Conservation (phyloP, 2,113 vertebrate species). For the Mobula hypostoma region DNA sequence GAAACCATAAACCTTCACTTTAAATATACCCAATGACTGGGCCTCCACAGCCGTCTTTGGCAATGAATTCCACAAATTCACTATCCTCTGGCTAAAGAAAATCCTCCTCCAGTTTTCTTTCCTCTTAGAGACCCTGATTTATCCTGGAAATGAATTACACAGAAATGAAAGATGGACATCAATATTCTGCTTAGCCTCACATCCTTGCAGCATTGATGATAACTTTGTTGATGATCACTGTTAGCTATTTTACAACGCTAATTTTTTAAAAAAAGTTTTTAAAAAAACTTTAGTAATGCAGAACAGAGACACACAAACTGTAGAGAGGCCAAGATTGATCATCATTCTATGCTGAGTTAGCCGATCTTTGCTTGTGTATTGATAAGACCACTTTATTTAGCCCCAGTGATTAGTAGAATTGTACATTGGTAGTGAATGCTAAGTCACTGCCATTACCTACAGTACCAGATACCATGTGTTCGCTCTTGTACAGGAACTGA, state of each 20-base stretch:
- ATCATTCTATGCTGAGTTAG: background rate
- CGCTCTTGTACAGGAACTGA: background rate
- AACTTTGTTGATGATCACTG: background rate
- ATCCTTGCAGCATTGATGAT: background rate
- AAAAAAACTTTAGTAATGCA: background rate
- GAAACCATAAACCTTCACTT: too few relatives aligned
- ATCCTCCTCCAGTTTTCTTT: too few relatives aligned
- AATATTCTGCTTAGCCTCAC: background rate
- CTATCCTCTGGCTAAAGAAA: too few relatives aligned
- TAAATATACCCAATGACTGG: too few relatives aligned
- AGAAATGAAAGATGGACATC: background rate
- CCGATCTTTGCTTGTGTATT: background rate
- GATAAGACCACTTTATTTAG: background rate
- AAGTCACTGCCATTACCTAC: background rate
- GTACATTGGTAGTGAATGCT: background rate
- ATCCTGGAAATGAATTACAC: background rate
- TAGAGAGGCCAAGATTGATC: background rate
- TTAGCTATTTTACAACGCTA: background rate
- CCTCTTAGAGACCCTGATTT: too few relatives aligned
- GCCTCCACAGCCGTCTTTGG: too few relatives aligned
- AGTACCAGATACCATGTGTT: background rate
- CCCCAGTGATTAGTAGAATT: background rate
- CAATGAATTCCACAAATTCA: too few relatives aligned
- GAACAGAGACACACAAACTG: background rate
- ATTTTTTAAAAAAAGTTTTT: background rate